Conservation (phyloP, 2,888 invertebrate genomes). For the Mesorhabditis sp. region DNA sequence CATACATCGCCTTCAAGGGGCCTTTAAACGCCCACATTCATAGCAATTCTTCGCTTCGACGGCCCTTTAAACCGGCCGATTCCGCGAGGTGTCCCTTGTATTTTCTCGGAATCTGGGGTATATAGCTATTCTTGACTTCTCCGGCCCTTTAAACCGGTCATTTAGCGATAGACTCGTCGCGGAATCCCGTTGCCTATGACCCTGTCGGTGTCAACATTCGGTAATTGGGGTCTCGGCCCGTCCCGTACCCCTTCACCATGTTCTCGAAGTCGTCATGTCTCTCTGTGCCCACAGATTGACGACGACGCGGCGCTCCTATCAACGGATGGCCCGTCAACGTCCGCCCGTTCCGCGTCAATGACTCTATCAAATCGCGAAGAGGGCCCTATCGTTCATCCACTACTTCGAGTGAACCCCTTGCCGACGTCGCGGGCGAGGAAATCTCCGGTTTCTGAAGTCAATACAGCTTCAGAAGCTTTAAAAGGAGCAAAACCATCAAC, state of each 20-base stretch:
- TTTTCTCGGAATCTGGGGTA: no score
- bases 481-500: no score
- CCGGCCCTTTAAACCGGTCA: no score
- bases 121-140: no score
- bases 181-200: background rate
- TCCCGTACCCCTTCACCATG: constrained; percentile 7
- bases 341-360: background rate
- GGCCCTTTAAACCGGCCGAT: no score
- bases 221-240: background rate
- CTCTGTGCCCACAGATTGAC: background rate
- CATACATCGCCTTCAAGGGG: no score
- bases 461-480: no score
- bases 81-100: no score
- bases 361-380: constrained; percentile 2
- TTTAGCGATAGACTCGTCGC: no score
- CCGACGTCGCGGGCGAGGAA: background rate
- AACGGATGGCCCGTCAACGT: background rate
- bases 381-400: constrained; percentile 11
- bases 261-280: background rate
- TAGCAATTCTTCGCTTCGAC: no score
- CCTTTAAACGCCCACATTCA: no score
- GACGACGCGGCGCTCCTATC: background rate
- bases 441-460: no score
- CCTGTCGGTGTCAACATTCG: background rate
- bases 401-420: constrained; percentile 14